A percentile compares a stretch with the other conserved stretches of the same genome.
phyloP scores from a whole-genome alignment of 2,888 invertebrate species.

The Lasioglossum calceatum region DNA sequence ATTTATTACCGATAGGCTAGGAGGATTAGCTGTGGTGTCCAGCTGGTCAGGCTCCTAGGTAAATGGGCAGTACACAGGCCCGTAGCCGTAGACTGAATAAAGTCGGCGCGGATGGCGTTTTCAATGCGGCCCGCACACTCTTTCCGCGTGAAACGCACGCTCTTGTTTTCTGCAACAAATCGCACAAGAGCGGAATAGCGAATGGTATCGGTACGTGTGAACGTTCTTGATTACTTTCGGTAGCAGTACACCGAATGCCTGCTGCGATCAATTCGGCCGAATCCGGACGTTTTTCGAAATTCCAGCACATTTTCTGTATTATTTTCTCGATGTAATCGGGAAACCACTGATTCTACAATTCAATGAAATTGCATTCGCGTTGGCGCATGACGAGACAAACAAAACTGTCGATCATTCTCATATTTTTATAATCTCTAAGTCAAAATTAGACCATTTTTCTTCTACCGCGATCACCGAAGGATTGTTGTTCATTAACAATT shows the following conservation, averaged over 20 bases:
- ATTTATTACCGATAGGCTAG: slow-evolving; percentile 61
- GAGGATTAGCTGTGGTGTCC: slow-evolving; percentile 44
- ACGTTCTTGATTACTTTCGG: slow-evolving; percentile 32
- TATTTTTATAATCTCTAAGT: too few relatives aligned
- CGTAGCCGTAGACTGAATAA: slow-evolving; percentile 35
- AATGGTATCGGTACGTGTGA: slow-evolving; percentile 38
- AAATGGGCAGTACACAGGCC: slow-evolving; percentile 21
- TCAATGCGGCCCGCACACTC: slow-evolving; percentile 7
- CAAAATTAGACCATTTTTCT: too few relatives aligned
- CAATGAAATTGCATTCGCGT: too few relatives aligned
- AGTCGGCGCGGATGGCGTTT: slow-evolving; percentile 23
- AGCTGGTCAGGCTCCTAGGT: slow-evolving; percentile 31
- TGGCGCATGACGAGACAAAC: too few relatives aligned
- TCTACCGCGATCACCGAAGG: too few relatives aligned
- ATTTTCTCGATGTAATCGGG: too few relatives aligned
- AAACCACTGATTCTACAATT: too few relatives aligned
- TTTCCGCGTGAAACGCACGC: not conserved
- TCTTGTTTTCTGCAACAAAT: slow-evolving; percentile 16
- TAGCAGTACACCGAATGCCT: slow-evolving; percentile 19
- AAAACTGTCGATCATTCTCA: too few relatives aligned
- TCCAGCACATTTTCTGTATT: too few relatives aligned
- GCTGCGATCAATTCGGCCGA: not conserved
- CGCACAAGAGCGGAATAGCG: slow-evolving; percentile 41
- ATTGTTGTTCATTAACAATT: too few relatives aligned
- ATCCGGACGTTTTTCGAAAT: too few relatives aligned